These are phyloP conservation scores for Ageneiosus marmoratus DNA, from an alignment of 2,113 vertebrate genomes.

Conservation along the genomic window DNA sequence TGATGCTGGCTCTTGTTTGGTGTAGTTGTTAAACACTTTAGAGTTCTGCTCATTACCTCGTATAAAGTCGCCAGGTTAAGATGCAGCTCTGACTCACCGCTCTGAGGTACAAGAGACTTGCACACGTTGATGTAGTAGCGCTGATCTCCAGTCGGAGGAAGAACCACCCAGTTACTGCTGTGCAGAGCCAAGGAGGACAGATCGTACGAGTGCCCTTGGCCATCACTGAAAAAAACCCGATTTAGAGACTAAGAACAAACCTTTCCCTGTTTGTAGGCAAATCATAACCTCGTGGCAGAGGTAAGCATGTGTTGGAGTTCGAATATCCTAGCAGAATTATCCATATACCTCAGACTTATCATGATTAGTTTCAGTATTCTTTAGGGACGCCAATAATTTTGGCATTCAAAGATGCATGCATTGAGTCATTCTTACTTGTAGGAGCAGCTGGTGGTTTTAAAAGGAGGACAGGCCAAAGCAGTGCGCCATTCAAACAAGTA, in stretches of 20 bases:
- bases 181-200: slow-evolving; percentile 84
- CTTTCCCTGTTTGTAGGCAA: neutral
- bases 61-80: neutral
- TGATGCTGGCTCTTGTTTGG: neutral
- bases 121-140: slow-evolving; percentile 89
- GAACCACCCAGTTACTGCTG: slow-evolving; percentile 83
- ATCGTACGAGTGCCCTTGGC: slow-evolving; percentile 82
- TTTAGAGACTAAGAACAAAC: neutral
- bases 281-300: neutral
- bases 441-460: slow-evolving; percentile 84
- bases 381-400: neutral
- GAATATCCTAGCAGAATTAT: neutral
- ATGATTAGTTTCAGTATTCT: neutral
- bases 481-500: slow-evolving; percentile 94
- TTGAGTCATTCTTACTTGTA: slow-evolving; percentile 77
- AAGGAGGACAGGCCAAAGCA: slow-evolving; percentile 82
- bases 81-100: slow-evolving; percentile 61
- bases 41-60: neutral
- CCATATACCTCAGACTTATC: neutral
- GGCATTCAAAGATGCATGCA: neutral
- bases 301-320: neutral
- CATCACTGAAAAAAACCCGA: slow-evolving; percentile 71
- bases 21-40: neutral
- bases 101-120: slow-evolving; percentile 83
- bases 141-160: slow-evolving; percentile 60